Conservation (phyloP, 2,113 vertebrate species). For the Notarius quadriscutis region DNA sequence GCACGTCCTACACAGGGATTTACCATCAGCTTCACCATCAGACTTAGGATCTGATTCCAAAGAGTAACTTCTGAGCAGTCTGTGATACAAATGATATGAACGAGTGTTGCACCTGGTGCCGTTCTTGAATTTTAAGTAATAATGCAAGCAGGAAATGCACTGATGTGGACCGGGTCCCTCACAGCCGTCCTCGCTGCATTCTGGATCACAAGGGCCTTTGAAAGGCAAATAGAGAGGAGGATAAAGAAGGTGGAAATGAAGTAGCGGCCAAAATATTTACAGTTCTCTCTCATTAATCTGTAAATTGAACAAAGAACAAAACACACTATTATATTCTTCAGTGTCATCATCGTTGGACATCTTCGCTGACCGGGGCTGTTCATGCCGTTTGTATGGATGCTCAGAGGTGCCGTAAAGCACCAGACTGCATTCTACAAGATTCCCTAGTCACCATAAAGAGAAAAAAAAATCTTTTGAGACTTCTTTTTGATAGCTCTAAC, state of each 20-base stretch:
- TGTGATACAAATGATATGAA: not conserved
- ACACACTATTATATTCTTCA: conserved; percentile 86
- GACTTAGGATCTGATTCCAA: too few species aligned
- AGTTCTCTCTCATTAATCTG: not conserved
- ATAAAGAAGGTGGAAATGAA: conserved; percentile 42
- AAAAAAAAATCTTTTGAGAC: not conserved
- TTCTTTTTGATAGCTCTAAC: not conserved
- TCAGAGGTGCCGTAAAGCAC: conserved; percentile 89
- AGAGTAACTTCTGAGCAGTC: not conserved
- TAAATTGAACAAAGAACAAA: not conserved
- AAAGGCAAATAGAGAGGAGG: not conserved
- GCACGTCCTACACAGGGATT: conserved; percentile 76
- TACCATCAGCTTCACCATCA: not conserved
- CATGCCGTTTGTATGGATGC: conserved; percentile 77
- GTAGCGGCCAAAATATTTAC: not conserved
- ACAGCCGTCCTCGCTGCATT: conserved; percentile 91
- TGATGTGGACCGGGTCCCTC: conserved; percentile 90
- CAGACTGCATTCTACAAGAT: conserved; percentile 87
- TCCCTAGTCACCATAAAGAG: conserved; percentile 68
- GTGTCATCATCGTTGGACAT: conserved; percentile 73
- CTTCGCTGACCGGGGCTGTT: conserved; percentile 79
- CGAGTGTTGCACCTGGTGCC: conserved; percentile 80
- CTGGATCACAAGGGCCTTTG: conserved; percentile 87
- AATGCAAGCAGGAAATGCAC: conserved; percentile 88
- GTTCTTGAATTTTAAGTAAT: conserved; percentile 94